Percentiles rank a stretch among this genome's conserved stretches.
Conservation (phyloP, 2,797 vertebrate species). For the Acanthopagrus latus region DNA sequence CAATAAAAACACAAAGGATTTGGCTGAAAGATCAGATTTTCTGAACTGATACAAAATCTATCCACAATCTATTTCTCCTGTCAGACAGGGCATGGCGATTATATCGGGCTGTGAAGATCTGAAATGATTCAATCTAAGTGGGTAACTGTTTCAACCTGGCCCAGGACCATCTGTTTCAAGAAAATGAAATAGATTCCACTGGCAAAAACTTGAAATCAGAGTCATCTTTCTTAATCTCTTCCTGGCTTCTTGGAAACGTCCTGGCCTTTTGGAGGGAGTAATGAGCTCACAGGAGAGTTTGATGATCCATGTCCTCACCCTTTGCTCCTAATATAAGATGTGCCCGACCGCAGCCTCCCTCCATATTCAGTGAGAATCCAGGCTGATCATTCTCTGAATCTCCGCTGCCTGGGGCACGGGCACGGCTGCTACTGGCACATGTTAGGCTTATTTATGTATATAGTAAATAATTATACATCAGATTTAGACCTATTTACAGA, state of each 20-base stretch:
- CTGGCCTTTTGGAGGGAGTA: conserved; percentile 83
- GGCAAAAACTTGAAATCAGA: conserved; percentile 71
- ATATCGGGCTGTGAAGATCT: conserved; percentile 30
- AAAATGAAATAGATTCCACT: conserved; percentile 64
- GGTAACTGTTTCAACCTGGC: conserved; percentile 53
- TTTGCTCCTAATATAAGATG: conserved; percentile 78
- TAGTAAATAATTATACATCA: not conserved
- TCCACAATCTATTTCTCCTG: conserved; percentile 28
- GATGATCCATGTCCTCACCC: conserved; percentile 81
- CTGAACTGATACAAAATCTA: conserved; percentile 32
- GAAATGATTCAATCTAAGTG: conserved; percentile 59
- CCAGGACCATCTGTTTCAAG: conserved; percentile 48
- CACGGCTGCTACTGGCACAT: conserved; percentile 11
- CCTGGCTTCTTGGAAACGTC: conserved; percentile 69
- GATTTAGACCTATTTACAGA: not conserved
- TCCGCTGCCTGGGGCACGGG: conserved; percentile 21
- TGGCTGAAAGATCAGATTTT: conserved; percentile 35
- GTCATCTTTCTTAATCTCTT: conserved; percentile 79
- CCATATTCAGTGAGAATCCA: conserved; percentile 49
- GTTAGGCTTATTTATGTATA: conserved; percentile 5
- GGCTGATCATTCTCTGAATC: conserved; percentile 60
- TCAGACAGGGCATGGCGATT: conserved; percentile 38
- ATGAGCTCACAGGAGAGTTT: conserved; percentile 85
- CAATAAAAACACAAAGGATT: conserved; percentile 38
- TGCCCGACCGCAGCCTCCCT: conserved; percentile 58